These are phyloP conservation scores for Alsophila aescularia DNA, from an alignment of 2,888 invertebrate species.

Conservation along the genomic window DNA sequence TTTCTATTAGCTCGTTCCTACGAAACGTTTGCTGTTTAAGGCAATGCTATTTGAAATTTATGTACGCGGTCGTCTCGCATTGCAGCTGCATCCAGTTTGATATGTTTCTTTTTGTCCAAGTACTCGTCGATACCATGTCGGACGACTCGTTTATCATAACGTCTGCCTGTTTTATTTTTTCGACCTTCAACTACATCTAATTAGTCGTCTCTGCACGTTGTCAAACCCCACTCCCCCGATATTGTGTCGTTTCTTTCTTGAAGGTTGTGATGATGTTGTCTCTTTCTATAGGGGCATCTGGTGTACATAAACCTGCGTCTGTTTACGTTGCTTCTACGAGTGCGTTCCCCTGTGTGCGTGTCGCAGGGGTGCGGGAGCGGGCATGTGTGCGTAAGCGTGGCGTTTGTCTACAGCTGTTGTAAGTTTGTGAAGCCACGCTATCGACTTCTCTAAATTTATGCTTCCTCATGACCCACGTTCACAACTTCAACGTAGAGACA, in stretches of 20 bases:
- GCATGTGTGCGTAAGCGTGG: slow-evolving; percentile 69
- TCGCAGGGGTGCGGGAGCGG: slow-evolving; percentile 70
- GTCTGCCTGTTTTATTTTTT: slow-evolving; percentile 64
- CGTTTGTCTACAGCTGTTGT: slow-evolving; percentile 81
- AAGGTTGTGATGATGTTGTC: slow-evolving; percentile 62
- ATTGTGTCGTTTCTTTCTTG: slow-evolving; percentile 63
- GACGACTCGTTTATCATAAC: slow-evolving; percentile 36
- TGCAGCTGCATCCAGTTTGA: slow-evolving; percentile 49
- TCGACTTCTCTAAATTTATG: slow-evolving; percentile 80
- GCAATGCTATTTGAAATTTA: slow-evolving; percentile 49
- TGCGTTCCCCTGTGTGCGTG: slow-evolving; percentile 53
- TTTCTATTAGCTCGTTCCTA: slow-evolving; percentile 72
- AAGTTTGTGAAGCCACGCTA: slow-evolving; percentile 69
- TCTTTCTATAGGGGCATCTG: slow-evolving; percentile 81
- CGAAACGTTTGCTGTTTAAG: slow-evolving; percentile 65
- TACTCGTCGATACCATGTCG: slow-evolving; percentile 36
- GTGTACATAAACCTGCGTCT: slow-evolving; percentile 80
- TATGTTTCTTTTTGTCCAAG: slow-evolving; percentile 41
- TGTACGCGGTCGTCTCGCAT: slow-evolving; percentile 34
- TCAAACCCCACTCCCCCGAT: slow-evolving; percentile 67
- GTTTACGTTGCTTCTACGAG: slow-evolving; percentile 74
- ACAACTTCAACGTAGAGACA: slow-evolving; percentile 54
- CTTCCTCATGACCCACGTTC: slow-evolving; percentile 80
- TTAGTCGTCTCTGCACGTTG: slow-evolving; percentile 76
- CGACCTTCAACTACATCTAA: slow-evolving; percentile 79